These are phyloP conservation scores for Gortyna flavago DNA, from an alignment of 2,888 invertebrate genomes.

Conservation along the genomic window DNA sequence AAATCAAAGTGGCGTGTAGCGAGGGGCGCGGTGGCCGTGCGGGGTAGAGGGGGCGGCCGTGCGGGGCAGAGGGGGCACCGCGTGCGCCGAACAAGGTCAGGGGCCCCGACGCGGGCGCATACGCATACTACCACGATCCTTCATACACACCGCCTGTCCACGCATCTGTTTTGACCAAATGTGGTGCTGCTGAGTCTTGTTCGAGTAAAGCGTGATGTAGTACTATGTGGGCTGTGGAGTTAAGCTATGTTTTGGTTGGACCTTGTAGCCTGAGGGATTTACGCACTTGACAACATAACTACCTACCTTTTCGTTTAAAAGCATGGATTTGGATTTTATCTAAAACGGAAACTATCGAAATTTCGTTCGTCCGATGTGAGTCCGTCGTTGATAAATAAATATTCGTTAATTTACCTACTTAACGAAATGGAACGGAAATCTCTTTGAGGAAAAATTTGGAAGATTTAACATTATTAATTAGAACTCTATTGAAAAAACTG, in stretches of 20 bases:
- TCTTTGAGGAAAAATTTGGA: background rate
- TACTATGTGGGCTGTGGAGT: background rate
- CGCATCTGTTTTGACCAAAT: slow-evolving; percentile 74
- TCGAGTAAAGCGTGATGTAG: slow-evolving; percentile 5
- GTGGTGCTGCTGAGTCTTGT: slow-evolving; percentile 46
- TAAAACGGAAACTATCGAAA: background rate
- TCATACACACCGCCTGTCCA: slow-evolving; percentile 67
- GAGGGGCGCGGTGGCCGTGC: slow-evolving; percentile 68
- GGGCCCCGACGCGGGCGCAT: slow-evolving; percentile 82
- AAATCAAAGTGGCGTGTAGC: slow-evolving; percentile 79
- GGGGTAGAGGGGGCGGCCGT: slow-evolving; percentile 67
- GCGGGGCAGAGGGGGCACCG: slow-evolving; percentile 69
- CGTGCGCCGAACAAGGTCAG: slow-evolving; percentile 83
- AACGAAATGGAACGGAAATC: background rate
- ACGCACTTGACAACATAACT: background rate
- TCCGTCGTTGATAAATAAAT: background rate
- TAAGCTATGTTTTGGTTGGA: background rate
- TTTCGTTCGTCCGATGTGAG: background rate
- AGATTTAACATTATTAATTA: slow-evolving; percentile 9
- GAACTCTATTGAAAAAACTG: slow-evolving; percentile 35
- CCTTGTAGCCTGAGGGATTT: background rate
- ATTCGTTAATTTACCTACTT: background rate
- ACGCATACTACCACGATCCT: slow-evolving; percentile 73
- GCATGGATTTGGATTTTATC: background rate
- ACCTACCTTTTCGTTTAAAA: background rate